Conservation (phyloP, 2,797 vertebrate genomes). For the Microctenopoma stevenorrisi region DNA sequence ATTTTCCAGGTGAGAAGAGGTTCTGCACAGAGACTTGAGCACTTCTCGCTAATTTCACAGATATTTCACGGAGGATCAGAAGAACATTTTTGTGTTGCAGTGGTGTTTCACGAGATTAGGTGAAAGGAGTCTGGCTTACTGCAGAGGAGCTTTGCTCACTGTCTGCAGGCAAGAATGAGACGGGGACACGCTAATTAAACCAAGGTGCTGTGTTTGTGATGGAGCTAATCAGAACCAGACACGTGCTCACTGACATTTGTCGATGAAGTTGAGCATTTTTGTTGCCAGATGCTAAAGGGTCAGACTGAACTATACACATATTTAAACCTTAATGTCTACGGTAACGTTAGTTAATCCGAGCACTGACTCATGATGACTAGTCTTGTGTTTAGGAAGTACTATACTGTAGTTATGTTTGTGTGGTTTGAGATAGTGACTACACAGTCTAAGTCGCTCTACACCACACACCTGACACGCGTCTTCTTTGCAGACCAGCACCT, state of each 20-base stretch:
- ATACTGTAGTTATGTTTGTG: conserved; percentile 2
- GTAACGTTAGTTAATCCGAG: conserved; percentile 25
- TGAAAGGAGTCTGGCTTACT: conserved; percentile 40
- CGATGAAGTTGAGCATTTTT: neutral
- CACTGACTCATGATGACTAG: neutral
- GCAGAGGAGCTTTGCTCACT: conserved; percentile 40
- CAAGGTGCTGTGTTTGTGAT: conserved; percentile 38
- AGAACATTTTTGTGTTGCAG: conserved; percentile 69
- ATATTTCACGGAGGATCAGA: conserved; percentile 72
- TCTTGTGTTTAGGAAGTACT: neutral
- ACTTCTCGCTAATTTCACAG: conserved; percentile 77
- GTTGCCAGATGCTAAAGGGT: conserved; percentile 4
- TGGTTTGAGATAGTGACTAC: conserved; percentile 37
- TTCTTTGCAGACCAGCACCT: conserved; percentile 12
- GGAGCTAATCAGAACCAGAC: conserved; percentile 35
- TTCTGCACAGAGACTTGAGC: conserved; percentile 52
- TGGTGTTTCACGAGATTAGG: conserved; percentile 70
- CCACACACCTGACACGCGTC: conserved; percentile 13
- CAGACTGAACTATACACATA: conserved; percentile 1
- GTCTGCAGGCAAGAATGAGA: conserved; percentile 51
- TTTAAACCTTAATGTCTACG: conserved; percentile 12
- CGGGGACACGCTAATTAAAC: conserved; percentile 38
- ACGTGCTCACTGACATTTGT: conserved; percentile 1
- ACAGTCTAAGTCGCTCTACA: conserved; percentile 1
- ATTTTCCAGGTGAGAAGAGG: conserved; percentile 74